phyloP scores from a whole-genome alignment of 2,113 vertebrate species.

The Cygnus atratus region DNA sequence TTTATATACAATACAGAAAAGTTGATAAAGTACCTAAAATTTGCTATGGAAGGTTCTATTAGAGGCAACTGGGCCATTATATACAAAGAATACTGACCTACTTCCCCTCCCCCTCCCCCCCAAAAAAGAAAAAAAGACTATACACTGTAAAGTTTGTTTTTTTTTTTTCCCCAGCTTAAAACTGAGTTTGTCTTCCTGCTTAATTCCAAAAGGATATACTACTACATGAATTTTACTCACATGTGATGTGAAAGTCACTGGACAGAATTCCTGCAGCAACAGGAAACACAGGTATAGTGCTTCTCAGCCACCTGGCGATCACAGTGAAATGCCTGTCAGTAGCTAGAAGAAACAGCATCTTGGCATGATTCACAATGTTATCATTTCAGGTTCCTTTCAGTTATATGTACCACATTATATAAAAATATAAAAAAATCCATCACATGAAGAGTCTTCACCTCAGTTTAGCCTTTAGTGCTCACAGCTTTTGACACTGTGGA shows the following conservation, averaged over 20 bases:
- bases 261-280: background rate
- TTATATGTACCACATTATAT: background rate
- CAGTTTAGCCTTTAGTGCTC: background rate
- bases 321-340: background rate
- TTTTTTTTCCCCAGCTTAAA: background rate
- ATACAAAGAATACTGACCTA: background rate
- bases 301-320: background rate
- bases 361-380: background rate
- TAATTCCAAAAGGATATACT: background rate
- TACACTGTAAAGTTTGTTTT: background rate
- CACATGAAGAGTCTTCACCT: background rate
- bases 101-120: too few species aligned
- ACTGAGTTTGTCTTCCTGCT: background rate
- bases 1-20: background rate
- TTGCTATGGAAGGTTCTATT: background rate
- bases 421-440: background rate
- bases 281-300: background rate
- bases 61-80: background rate
- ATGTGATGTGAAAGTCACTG: background rate
- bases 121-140: background rate
- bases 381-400: background rate
- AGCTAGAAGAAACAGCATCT: background rate
- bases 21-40: background rate
- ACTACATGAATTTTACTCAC: background rate
- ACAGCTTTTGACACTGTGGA: background rate